Evolutionary conservation across 2,888 invertebrate species (phyloP).

Genomic region (Drosophila incognita): DNA sequence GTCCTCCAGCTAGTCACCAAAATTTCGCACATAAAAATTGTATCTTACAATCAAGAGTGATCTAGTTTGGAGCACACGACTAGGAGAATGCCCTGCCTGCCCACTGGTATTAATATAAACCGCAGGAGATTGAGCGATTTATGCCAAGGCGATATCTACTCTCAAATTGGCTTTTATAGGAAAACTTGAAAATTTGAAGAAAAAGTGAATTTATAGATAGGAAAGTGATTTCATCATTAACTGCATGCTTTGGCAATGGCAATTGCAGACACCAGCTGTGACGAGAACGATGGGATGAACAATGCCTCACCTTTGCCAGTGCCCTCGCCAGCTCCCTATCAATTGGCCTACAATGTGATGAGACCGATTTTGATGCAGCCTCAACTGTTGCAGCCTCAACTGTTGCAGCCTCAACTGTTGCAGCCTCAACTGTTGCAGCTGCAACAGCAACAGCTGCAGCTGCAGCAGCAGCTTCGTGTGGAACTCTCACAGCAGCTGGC

Average conservation of each 20-base stretch:
- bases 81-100: neutral
- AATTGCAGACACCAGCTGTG: constrained; percentile 77
- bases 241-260: neutral
- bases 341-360: constrained; percentile 68
- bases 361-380: constrained; percentile 80
- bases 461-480: neutral
- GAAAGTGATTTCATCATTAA: neutral
- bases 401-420: constrained; percentile 29
- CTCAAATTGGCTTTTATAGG: neutral
- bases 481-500: neutral
- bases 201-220: neutral
- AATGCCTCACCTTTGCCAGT: constrained; percentile 52
- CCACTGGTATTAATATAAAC: neutral
- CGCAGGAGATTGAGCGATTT: neutral
- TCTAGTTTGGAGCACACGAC: neutral
- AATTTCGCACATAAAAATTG: neutral
- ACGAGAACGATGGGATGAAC: constrained; percentile 82
- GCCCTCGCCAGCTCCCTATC: constrained; percentile 72
- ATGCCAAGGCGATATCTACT: neutral
- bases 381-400: constrained; percentile 22
- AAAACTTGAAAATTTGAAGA: too few relatives aligned
- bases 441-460: constrained; percentile 5
- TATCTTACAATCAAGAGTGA: too few relatives aligned
- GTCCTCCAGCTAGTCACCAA: neutral
- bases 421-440: neutral